Base-by-base conservation (phyloP, 1,140 invertebrate species). In the Bombus terrestris region DNA sequence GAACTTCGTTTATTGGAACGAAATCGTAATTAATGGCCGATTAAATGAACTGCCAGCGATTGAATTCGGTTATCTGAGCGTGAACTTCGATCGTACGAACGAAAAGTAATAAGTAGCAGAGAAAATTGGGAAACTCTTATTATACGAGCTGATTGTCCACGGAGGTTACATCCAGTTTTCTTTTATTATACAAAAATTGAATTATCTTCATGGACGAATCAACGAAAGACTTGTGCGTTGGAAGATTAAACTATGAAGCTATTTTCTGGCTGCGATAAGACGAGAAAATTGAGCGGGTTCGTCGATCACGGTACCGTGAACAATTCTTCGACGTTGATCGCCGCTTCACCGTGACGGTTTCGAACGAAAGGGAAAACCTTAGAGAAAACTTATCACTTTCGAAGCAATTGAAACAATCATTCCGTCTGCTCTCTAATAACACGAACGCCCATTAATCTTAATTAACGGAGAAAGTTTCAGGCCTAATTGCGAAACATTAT, bases 401-500 rank as follows among this genome's bases (percentile, higher is more conserved):
- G 35, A 76, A 57, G 32, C 39, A 88, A 75, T 68, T 74, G 74
- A 77, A 77, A 62, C 83, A 71, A 88, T 88, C 72, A 79, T 68
- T n/a, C 71, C 66, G 37, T 4, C 13, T 25, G 28, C 87, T 83
- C 81, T 81, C 88, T 86, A 83, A 86, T 71, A 89, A 86, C 75
- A 15, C 62, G 71, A 81, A 57, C 37, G 81, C n/a, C 85, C 75
- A 91, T 91, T 92, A 87, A 91, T 91, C 84, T 88, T 91, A 92
- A 92, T 92, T 92, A 92, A 78, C 62, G 84, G 88, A 81, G 91
- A 91, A 90, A 92, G 89, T 86, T 66, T 72, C 57, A 89, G 83
- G 39, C 66, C 18, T 69, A 89, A 89, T 89, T 80, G 37, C 66
- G 15, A 80, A 39, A 62, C 62, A 57, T 82, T 80, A 74, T 37